These are phyloP conservation scores for Agrochola circellaris DNA, from an alignment of 2,888 invertebrate species.

Conservation along the genomic window DNA sequence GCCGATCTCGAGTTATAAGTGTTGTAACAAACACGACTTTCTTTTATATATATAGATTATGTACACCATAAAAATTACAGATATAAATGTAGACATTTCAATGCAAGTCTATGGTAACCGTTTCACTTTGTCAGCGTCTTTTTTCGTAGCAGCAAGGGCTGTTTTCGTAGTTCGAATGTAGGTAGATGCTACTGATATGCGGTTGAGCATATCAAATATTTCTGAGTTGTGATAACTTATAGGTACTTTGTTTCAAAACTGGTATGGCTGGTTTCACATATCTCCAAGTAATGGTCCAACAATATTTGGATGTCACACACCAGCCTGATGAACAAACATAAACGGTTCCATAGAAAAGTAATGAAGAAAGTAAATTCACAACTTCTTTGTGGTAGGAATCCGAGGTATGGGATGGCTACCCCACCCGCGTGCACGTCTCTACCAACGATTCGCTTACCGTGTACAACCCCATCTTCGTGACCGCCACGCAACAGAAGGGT, in stretches of 20 bases:
- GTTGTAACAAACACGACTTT: no score
- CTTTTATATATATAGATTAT: no score
- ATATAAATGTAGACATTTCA: no score
- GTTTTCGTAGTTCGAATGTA: neutral
- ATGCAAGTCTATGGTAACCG: neutral
- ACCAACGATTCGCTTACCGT: constrained; percentile 72
- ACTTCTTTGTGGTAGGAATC: constrained; percentile 66
- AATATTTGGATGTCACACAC: neutral
- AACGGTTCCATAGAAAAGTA: neutral
- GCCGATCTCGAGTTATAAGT: no score
- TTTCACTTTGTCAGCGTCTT: neutral
- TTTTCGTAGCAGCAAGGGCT: neutral
- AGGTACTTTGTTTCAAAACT: neutral
- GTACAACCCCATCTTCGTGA: constrained; percentile 92
- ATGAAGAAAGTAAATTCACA: neutral
- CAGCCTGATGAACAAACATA: neutral
- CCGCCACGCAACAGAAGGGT: constrained; percentile 93
- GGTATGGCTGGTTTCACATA: neutral
- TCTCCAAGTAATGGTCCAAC: neutral
- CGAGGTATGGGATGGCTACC: constrained; percentile 71
- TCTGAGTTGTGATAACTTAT: neutral
- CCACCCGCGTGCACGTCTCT: constrained; percentile 82
- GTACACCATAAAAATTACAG: no score
- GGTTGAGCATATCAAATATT: neutral
- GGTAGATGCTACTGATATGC: neutral